Evolutionary conservation across 2,797 vertebrate species (phyloP).

Genomic region (Octomys mimax): DNA sequence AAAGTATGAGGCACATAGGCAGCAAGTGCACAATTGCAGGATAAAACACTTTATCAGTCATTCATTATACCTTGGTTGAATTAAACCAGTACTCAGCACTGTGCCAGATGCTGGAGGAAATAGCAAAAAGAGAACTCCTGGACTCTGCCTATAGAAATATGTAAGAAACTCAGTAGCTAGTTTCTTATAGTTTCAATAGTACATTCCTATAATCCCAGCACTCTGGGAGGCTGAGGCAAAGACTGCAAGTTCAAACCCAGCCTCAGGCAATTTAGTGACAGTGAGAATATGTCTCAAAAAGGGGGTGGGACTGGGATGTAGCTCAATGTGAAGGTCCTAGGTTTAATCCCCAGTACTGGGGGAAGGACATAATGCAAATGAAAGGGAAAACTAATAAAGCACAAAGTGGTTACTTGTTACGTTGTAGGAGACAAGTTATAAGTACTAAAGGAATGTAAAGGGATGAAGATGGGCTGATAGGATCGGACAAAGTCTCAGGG

Average conservation of each 20-base stretch:
- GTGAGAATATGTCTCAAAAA: neutral
- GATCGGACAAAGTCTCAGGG: neutral
- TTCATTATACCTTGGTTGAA: constrained; percentile 38
- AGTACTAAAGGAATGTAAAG: neutral
- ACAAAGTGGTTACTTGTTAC: neutral
- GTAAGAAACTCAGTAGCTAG: constrained; percentile 9
- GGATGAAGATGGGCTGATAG: neutral
- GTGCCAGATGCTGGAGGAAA: constrained; percentile 43
- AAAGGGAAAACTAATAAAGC: constrained; percentile 47
- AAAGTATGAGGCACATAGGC: neutral
- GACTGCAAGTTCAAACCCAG: neutral
- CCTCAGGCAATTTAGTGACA: neutral
- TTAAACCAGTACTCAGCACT: neutral
- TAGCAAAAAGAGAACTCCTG: constrained; percentile 49
- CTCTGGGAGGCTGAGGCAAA: neutral
- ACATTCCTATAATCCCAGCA: neutral
- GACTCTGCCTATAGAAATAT: constrained; percentile 13
- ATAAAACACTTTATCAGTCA: constrained; percentile 12
- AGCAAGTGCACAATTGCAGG: constrained; percentile 28
- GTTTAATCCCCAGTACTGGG: neutral
- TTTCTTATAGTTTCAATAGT: no score
- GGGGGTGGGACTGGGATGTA: no score
- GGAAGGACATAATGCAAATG: neutral
- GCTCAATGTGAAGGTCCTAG: neutral
- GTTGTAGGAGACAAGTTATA: neutral